Base-by-base conservation (phyloP, 2,888 invertebrate genomes). In the Drosophila niveifrons region DNA sequence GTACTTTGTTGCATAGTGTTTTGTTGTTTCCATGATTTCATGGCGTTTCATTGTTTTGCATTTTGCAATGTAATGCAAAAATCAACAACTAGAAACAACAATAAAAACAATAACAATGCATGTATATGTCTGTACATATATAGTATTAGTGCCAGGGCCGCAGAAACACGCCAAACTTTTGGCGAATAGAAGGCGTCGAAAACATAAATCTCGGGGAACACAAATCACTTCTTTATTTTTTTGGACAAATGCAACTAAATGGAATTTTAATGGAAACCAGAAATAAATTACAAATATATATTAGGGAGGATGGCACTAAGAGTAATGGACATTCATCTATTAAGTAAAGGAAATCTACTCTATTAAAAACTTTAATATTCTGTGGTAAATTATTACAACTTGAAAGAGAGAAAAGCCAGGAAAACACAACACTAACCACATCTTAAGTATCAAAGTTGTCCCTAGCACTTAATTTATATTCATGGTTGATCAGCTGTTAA, bases 31-130 rank as follows among this genome's bases (percentile, higher is more conserved):
- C 53, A 68, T 66, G 77, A 70, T 79, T 85, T 82, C 76, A 73
- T 67, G 66, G 63, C 46, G 51, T 61, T 62, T 86, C 66, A 82
- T 82, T 82, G 82, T 82, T 82, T 86, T 56, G 59, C 67, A 80
- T 82, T 86, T 82, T 77, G 82, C 80, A 86, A 82, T 78, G 50
- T 69, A 84, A 84, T 79, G 64, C 80, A 72, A 68, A 85, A 78
- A 75, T 69, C 48, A 61, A 52, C 66, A 66, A 67, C 62, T 50
- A 63, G 43, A 51, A 48, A 15, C 47, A 61, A 57, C 39, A 57
- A 51, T 56, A 75, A 66, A 63, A 66, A 67, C 47, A 74, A 66
- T 47, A 53, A 48, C 50, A 66, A 23, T 34, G 50, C 48, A 15
- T 56, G n/a, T 58, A 6, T n/a, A 34, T 34, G 4, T n/a, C n/a